Evolutionary conservation across 2,888 invertebrate species (phyloP).

Genomic region (Mellilla xanthometata): DNA sequence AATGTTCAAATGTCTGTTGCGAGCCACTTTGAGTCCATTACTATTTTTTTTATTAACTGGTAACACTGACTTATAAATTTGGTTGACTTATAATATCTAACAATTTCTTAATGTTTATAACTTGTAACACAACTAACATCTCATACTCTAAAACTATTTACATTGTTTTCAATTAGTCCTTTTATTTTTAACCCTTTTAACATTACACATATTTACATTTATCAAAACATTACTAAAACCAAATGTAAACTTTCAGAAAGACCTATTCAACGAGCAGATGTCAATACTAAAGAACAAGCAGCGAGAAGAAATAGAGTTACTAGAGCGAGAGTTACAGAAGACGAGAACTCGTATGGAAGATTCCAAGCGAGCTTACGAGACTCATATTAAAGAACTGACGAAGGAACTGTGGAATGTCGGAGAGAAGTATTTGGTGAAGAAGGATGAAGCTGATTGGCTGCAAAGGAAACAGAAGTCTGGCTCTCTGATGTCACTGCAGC

Average conservation of each 20-base stretch:
- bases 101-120: too few relatives aligned
- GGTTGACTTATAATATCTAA: too few relatives aligned
- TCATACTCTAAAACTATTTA: too few relatives aligned
- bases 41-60: too few relatives aligned
- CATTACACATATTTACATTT: too few relatives aligned
- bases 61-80: too few relatives aligned
- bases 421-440: constrained; percentile 82
- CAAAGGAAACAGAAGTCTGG: constrained; percentile 61
- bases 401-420: constrained; percentile 84
- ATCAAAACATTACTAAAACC: background rate
- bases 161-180: too few relatives aligned
- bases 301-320: constrained; percentile 73
- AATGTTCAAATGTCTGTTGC: too few relatives aligned
- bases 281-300: constrained; percentile 71
- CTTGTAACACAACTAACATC: too few relatives aligned
- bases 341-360: constrained; percentile 75
- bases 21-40: too few relatives aligned
- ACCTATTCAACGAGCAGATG: constrained; percentile 85
- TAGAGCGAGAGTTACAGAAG: constrained; percentile 75
- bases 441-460: constrained; percentile 80
- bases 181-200: too few relatives aligned
- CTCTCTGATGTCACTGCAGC: constrained; percentile 73
- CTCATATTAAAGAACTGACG: constrained; percentile 70
- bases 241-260: constrained; percentile 68
- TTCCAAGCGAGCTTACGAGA: constrained; percentile 60